A percentile compares a stretch with the other conserved stretches of the same genome.
Conservation (phyloP, 2,888 invertebrate genomes). For the Ophioninae sp. region DNA sequence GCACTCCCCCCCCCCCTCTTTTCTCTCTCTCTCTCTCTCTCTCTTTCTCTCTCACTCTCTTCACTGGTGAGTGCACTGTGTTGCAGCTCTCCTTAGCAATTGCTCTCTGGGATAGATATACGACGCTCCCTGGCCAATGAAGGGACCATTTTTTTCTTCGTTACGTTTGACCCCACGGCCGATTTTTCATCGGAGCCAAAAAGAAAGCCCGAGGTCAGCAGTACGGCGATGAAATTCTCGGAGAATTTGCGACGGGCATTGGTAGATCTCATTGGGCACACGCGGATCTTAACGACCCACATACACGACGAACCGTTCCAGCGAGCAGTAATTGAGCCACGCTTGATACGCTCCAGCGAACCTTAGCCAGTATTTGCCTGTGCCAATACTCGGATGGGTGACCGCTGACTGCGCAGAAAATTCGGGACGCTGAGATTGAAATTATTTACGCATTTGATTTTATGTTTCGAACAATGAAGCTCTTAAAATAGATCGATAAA, state of each 20-base stretch:
- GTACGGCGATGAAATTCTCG: conserved; percentile 47
- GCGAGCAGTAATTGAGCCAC: background rate
- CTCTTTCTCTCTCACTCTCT: conserved; percentile 32
- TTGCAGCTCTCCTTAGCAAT: conserved; percentile 43
- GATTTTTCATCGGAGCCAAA: conserved; percentile 62
- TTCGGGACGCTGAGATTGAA: too few relatives aligned
- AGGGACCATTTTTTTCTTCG: conserved; percentile 49
- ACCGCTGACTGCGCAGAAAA: background rate
- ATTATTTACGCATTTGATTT: too few relatives aligned
- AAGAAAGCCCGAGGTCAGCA: conserved; percentile 35
- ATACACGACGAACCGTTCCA: background rate
- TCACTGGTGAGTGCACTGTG: conserved; percentile 20
- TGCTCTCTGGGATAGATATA: conserved; percentile 28
- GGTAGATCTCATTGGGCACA: conserved; percentile 4
- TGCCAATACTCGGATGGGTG: background rate
- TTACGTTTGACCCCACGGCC: conserved; percentile 55
- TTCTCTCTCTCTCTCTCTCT: conserved; percentile 20
- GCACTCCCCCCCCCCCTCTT: conserved; percentile 21
- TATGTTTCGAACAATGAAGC: too few relatives aligned
- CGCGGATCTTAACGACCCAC: background rate
- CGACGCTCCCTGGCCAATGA: conserved; percentile 5
- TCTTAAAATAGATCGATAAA: too few relatives aligned
- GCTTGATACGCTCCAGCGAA: background rate
- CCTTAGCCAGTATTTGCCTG: background rate
- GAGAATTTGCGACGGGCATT: conserved; percentile 35